These are phyloP conservation scores for Channallabes apus DNA, from an alignment of 2,797 vertebrate species.

Conservation along the genomic window DNA sequence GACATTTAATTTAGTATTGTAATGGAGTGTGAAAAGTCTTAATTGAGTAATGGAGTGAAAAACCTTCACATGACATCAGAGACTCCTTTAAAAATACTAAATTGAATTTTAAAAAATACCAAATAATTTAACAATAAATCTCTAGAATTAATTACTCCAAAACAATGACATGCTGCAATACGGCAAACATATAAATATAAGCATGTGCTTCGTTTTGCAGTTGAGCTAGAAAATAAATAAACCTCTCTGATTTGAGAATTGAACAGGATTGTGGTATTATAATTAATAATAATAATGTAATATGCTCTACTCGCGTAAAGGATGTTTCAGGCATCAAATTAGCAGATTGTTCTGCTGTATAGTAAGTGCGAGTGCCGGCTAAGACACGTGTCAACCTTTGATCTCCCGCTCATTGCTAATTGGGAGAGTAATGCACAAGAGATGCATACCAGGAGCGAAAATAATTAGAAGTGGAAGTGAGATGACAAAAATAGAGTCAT, in stretches of 20 bases:
- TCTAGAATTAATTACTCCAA: not conserved
- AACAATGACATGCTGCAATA: not conserved
- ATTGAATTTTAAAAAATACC: too few species aligned
- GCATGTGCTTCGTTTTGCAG: not conserved
- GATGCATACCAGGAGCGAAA: constrained; percentile 23
- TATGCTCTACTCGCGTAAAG: not conserved
- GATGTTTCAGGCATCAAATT: not conserved
- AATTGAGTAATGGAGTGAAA: too few species aligned
- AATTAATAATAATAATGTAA: not conserved
- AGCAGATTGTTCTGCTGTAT: not conserved
- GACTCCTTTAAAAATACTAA: not conserved
- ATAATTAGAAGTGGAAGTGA: constrained; percentile 39
- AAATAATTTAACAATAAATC: too few species aligned
- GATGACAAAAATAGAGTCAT: constrained; percentile 20
- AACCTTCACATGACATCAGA: not conserved
- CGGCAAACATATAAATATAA: not conserved
- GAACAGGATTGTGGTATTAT: not conserved
- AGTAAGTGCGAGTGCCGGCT: constrained; percentile 34
- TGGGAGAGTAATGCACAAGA: constrained; percentile 14
- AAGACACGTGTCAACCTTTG: constrained; percentile 35
- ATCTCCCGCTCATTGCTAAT: constrained; percentile 13
- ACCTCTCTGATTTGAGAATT: not conserved
- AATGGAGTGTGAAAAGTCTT: not conserved
- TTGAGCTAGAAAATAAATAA: not conserved
- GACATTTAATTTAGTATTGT: not conserved